Evolutionary conservation across 2,797 vertebrate species (phyloP).

Genomic region (Melanotaenia nigrans): DNA sequence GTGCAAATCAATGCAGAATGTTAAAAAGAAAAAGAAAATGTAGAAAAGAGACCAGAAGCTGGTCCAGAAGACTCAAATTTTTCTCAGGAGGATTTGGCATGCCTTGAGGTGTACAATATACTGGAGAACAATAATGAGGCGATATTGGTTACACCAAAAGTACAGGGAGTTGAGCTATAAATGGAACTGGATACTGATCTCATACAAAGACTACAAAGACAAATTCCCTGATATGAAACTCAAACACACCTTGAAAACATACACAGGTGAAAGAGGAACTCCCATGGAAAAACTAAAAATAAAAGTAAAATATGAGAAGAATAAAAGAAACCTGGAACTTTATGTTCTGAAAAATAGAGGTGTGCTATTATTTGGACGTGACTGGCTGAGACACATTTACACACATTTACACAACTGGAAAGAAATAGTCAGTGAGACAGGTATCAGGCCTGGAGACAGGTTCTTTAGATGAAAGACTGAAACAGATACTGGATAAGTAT

Average conservation of each 20-base stretch:
- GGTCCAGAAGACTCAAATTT: too few species aligned
- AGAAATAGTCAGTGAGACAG: not conserved
- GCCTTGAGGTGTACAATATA: too few species aligned
- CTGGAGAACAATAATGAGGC: too few species aligned
- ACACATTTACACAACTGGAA: not conserved
- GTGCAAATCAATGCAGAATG: too few species aligned
- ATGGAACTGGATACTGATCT: too few species aligned
- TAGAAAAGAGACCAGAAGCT: too few species aligned
- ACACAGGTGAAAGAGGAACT: not conserved
- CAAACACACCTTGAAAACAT: not conserved
- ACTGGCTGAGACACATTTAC: not conserved
- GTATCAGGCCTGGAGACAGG: not conserved
- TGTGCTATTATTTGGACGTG: not conserved
- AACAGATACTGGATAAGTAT: constrained; percentile 2
- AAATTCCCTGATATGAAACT: too few species aligned
- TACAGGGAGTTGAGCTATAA: too few species aligned
- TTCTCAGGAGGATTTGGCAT: too few species aligned
- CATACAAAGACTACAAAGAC: too few species aligned
- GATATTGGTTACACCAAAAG: too few species aligned
- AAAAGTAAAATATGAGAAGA: not conserved
- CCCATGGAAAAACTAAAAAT: not conserved
- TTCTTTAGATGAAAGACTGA: constrained; percentile 2
- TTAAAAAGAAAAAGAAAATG: too few species aligned
- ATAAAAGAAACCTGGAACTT: not conserved
- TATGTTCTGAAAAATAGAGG: not conserved